Conservation (phyloP, 2,113 vertebrate species). For the Myodes glareolus region DNA sequence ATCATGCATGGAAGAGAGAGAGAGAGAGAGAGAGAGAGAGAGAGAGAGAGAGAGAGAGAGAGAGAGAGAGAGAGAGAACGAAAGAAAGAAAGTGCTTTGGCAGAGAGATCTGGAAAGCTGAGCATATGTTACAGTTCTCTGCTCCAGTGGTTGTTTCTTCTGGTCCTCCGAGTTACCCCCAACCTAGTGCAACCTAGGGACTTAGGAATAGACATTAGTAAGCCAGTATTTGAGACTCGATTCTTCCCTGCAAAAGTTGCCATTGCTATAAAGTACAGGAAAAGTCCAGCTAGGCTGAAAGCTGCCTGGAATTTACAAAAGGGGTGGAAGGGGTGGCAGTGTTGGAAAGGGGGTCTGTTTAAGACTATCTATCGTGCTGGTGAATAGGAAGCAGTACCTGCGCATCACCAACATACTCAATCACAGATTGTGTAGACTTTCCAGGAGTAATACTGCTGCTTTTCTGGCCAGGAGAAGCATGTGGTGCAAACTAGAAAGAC, state of each 20-base stretch:
- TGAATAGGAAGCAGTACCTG: background rate
- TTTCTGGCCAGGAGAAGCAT: background rate
- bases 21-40: background rate
- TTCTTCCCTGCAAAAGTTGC: background rate
- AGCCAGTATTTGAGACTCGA: constrained; percentile 4
- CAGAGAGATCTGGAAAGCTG: background rate
- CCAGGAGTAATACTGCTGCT: background rate
- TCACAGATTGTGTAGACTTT: background rate
- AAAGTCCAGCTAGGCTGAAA: constrained; percentile 44
- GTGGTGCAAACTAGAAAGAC: background rate
- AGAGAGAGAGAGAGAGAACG: background rate
- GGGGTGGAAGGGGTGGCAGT: background rate
- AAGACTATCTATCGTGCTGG: background rate
- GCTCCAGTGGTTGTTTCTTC: background rate
- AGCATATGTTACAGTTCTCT: constrained; percentile 11
- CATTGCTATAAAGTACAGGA: constrained; percentile 6
- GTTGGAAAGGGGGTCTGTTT: background rate
- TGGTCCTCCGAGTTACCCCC: background rate
- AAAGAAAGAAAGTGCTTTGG: background rate
- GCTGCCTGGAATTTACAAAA: background rate
- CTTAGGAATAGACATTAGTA: background rate
- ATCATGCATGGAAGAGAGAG: background rate
- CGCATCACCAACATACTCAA: background rate
- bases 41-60: background rate
- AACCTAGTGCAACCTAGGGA: background rate